Base-by-base conservation (phyloP, 2,113 vertebrate species). In the Tretioscincus oriximinensis region DNA sequence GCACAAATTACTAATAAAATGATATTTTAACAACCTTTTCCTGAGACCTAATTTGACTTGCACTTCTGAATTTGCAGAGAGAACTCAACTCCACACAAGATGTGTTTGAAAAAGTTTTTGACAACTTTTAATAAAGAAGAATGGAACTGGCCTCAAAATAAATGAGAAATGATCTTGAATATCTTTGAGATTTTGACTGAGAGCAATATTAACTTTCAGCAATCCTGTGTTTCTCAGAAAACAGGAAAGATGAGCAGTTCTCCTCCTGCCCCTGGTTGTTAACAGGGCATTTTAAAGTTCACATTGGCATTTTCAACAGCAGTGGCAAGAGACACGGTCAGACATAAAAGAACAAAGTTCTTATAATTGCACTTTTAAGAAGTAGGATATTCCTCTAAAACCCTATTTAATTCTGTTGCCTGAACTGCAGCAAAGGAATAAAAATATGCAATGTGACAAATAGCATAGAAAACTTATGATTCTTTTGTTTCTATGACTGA, bases 261-360 rank as follows among this genome's bases (percentile, higher is more conserved):
- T 74, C 84, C 86, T 85, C 76, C 51, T 58, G 54, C 29, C 51
- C 69, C 54, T 51, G 70, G 11, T 79, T 78, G 82, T 89, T 88
- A 92, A 64, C 86, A 82, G 20, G 16, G 18, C 74, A 60, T 35
- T 88, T 89, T 54, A 86, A 90, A 90, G 82, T 90, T 90, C 88
- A 90, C 85, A 68, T 67, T 90, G 88, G 83, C 79, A 84, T 90
- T 92, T 92, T 82, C 86, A 77, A 71, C 24, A 64, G 14, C 22
- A 18, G 31, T 81, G 66, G 26, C 69, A 45, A 71, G 75, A 86
- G n/a, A 63, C 0, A 80, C 31, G 78, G 64, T 81, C 76, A 78
- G 79, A 82, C 21, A 73, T 70, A 18, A 28, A 90, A 26, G 80
- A 83, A 63, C 31, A 65, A 83, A 60, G 73, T 80, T 91, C 68